Base-by-base conservation (phyloP, 1,140 invertebrate genomes). In the Dolichoris vasculosae region DNA sequence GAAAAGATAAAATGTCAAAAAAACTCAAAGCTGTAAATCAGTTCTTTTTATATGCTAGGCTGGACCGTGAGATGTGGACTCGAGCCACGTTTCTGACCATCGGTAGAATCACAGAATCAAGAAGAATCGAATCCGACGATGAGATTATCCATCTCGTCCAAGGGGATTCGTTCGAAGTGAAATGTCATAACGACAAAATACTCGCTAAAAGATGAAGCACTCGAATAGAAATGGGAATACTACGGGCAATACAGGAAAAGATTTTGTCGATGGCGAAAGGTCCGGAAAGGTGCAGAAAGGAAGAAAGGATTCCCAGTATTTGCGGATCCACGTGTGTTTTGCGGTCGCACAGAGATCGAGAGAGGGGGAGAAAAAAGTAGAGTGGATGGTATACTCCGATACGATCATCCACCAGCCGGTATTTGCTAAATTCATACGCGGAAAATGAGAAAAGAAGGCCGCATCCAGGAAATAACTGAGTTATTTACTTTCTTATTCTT, bases 401-500 rank as follows among this genome's bases (percentile, higher is more conserved):
- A 17, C 78, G 38, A 46, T 38, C 59, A n/a, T 59, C 78, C 63
- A 51, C 48, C 48, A 17, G 48, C 48, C 48, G 48, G 48, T 51
- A 17, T 51, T 51, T 79, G 77, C 77, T 51, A 79, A 59, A 79
- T 63, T 79, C 77, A 63, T 59, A 51, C 26, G 77, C 77, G 55
- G 23, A 79, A 79, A 59, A 79, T 79, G 55, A 79, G 77, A 63
- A 63, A 79, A 79, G 77, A 77, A 77, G 75, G 75, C 75, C 75
- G 75, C 46, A 30, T 46, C 30, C 75, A 35, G 75, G 46, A 77
- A 77, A 35, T 77, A 77, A 77, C 75, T 51, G 46, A 26, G n/a
- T 30, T 51, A 48, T 51, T 48, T 77, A 48, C 35, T 43, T 43
- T 30, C 51, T 77, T 26, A 77, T 77, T 77, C 46, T 77, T 77